Base-by-base conservation (phyloP, 1,140 invertebrate species). In the Andricus grossulariae region DNA sequence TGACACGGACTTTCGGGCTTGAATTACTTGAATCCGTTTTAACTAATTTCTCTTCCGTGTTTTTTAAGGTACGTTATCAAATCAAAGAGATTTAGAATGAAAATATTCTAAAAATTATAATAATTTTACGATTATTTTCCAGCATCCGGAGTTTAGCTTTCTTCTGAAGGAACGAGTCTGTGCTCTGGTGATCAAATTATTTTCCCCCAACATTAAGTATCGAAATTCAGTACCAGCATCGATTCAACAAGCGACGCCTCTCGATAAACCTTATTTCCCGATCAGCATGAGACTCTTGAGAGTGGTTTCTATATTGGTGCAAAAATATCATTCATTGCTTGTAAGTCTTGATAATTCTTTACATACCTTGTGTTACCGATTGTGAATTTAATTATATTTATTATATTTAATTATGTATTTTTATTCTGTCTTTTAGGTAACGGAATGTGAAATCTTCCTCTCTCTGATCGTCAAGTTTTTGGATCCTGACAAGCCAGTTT, bases 371-470 rank as follows among this genome's bases (percentile, higher is more conserved):
- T 54, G 19, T 73, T 32, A 66, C 5, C 51, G 19, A 32, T 32
- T 32, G 4, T 32, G 25, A 32, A 49, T 11, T 25, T 66, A n/a
- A 13, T 66, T 39, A 3, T 51, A 21, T 72, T 21, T 13, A 51
- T 49, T 18, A 21, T 18, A 16, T 49, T 21, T 18, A 19, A 45
- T 0, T 70, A 16, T 16, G 39, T 11, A 8, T 21, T 19, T 32
- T 70, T 32, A 16, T 80, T 3, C 82, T 82, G 71, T 81, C 66
- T 90, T 93, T 80, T 85, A 97, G 97, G 94, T 97, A 19, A 99
- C 98, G 6, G 98, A 99, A 91, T 99, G 98, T 92, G 99, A 99
- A 92, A 99, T 99, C 86, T 99, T 99, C 90, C 92, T 99, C 57
- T 99, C 98, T 1, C 92, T 99, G 50, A 96, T 99, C 51, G 97